Evolutionary conservation across 2,113 vertebrate genomes (phyloP).

Genomic region (Opisthocomus hoazin): DNA sequence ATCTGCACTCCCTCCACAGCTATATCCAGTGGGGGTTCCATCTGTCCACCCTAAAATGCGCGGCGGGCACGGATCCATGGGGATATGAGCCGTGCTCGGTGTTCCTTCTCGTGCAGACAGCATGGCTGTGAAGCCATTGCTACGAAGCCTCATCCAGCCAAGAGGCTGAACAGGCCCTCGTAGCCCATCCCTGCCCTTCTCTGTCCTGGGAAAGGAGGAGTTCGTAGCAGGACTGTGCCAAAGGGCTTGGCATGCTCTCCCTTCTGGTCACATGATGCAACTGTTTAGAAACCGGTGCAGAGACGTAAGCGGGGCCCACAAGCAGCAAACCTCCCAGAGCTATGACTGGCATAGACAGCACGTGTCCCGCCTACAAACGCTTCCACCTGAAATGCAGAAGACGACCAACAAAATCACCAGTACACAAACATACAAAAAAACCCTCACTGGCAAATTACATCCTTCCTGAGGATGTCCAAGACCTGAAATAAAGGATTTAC

Average conservation of each 20-base stretch:
- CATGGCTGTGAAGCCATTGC: neutral
- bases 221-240: neutral
- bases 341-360: neutral
- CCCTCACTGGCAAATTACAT: neutral
- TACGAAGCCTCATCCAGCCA: neutral
- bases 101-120: accelerated
- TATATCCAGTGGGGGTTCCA: slow-evolving; percentile 45
- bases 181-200: neutral
- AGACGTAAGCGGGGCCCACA: neutral
- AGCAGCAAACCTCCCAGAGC: neutral
- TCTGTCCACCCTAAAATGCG: slow-evolving; percentile 24
- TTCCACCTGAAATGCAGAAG: neutral
- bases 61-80: neutral
- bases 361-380: accelerated
- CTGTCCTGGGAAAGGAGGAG: neutral
- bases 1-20: slow-evolving; percentile 3
- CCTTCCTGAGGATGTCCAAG: neutral
- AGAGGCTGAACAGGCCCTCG: neutral
- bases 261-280: neutral
- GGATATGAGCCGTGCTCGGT: neutral
- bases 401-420: neutral
- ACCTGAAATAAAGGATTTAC: neutral
- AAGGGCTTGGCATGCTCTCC: neutral
- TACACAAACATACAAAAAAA: neutral
- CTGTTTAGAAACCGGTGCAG: neutral